Evolutionary conservation across 2,888 invertebrate genomes (phyloP), one percentile per base, ranked within the genome.

Genomic region (Limenitis camilla): DNA sequence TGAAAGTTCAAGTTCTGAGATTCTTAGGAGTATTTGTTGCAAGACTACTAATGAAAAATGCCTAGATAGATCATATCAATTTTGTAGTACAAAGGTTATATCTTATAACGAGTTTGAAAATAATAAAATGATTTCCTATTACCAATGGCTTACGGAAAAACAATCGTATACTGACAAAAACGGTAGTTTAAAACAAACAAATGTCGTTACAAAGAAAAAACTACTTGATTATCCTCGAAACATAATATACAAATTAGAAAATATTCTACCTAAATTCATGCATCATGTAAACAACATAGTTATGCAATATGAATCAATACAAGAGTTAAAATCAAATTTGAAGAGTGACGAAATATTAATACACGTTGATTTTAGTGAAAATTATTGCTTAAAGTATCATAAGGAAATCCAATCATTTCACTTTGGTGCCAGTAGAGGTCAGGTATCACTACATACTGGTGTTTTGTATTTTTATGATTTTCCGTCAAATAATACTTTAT

Each of bases 1-100:
- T n/a, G 55, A 53, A 35, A 28, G 52, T 31, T 53, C 53, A 50
- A 49, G 52, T 44, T 38, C 51, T 40, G 47, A 47, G 49, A n/a
- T 58, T 36, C 33, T 58, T 39, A 32, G 52, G 45, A 49, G 50
- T 29, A 50, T 60, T 8, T 60, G 55, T 46, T 58, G 60, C 52
- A 53, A 60, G 27, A 36, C 48, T 31, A 9, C 52, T 30, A 54
- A 45, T 49, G 52, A 54, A 54, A 35, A 48, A 48, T 60, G 59
- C 28, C 48, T 59, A 29, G 57, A 55, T 44, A 40, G 59, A 48
- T 48, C 47, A 27, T 59, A 54, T 56, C 36, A 52, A 28, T 11
- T 33, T 35, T 56, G 56, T 40, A 10, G 10, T 47, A 49, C 33
- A 9, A 59, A 42, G 45, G 43, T 33, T 31, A 40, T 56, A 27